Conservation (phyloP, 2,888 invertebrate genomes). For the Eumacrocentrus americanus region DNA sequence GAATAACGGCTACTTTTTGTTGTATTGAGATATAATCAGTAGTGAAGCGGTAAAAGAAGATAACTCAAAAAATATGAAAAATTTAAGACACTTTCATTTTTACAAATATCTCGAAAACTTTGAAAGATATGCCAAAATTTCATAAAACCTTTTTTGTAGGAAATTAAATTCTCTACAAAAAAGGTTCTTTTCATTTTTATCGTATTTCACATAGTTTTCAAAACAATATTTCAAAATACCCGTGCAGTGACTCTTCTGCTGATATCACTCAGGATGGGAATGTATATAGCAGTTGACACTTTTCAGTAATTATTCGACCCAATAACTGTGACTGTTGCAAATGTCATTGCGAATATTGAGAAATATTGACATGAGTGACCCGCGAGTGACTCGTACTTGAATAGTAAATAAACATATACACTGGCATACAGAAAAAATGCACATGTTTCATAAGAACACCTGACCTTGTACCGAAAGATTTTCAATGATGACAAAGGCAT, state of each 20-base stretch:
- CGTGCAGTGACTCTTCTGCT: too few species aligned
- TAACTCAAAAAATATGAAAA: not conserved
- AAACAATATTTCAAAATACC: not conserved
- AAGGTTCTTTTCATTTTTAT: too few species aligned
- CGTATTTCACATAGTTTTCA: too few species aligned
- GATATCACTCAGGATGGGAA: too few species aligned
- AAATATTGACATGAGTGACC: slow-evolving; percentile 43
- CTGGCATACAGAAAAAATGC: not conserved
- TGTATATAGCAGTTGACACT: too few species aligned
- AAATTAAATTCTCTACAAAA: too few species aligned
- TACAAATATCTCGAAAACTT: too few species aligned
- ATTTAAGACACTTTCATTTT: too few species aligned
- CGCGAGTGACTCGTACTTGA: slow-evolving; percentile 29
- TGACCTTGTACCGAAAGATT: not conserved
- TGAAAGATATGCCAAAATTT: too few species aligned
- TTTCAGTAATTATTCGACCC: slow-evolving; percentile 5
- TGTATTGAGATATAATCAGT: not conserved
- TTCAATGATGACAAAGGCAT: not conserved
- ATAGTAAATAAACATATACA: too few species aligned
- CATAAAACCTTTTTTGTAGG: too few species aligned
- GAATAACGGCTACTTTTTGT: not conserved
- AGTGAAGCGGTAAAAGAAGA: not conserved
- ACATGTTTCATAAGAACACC: not conserved
- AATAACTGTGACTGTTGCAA: not conserved
- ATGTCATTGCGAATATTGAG: slow-evolving; percentile 28